Evolutionary conservation across 2,113 vertebrate genomes (phyloP), one percentile per base, ranked within the genome.

Genomic region (Poicephalus meyeri): DNA sequence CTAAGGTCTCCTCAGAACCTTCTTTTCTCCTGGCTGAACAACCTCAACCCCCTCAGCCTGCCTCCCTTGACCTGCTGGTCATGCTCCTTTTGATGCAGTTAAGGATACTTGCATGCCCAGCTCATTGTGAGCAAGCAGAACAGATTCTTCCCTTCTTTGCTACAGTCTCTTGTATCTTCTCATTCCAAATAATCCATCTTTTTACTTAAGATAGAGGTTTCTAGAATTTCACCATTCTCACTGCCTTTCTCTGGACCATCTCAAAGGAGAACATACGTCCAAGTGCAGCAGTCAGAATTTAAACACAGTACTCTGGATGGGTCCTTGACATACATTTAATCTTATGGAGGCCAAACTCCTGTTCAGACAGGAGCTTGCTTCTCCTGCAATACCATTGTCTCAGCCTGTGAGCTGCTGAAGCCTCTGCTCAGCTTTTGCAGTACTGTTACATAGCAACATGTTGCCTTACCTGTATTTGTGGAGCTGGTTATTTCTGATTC

Each of bases 271-370:
- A 14, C 55, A 18, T 11, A 41, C 28, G 6, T 84, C 69, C 46
- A 87, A 53, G 29, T 7, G 35, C 37, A 70, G 41, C 25, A 60
- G 33, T 29, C 10, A 47, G 33, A 78, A n/a, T 87, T 52, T 35
- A 52, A 79, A 26, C 21, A 31, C 41, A 28, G 33, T 37, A 24
- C 46, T 81, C 28, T 69, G 66, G 14, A 49, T 52, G 42, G 28
- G 9, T 3, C 16, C 47, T 79, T 44, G 63, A 53, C 0, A 6
- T 39, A 29, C 0, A 0, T 13, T 31, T 46, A 16, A 35, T 53
- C 65, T 35, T 89, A 61, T 50, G 52, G n/a, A 94, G 37, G 31
- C 7, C 25, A 76, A 76, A 28, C 24, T 73, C 39, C 31, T 61
- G 6, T 47, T 78, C 46, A 73, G 60, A 50, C 8, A 56, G 41